Conservation (phyloP, 2,113 vertebrate species). For the Nothocercus julius region DNA sequence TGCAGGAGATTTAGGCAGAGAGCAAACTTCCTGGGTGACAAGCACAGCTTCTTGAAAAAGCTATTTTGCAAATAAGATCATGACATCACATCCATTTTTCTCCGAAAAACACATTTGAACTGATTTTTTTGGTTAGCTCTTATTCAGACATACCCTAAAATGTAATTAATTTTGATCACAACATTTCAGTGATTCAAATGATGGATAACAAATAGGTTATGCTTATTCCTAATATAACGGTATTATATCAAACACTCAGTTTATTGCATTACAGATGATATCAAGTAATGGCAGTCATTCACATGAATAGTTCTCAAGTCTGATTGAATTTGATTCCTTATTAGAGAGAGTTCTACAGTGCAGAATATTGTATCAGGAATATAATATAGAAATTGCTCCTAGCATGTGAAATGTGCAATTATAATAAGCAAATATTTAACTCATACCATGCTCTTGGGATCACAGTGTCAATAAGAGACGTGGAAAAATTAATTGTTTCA, state of each 20-base stretch:
- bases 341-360: conserved; percentile 17
- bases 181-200: not conserved
- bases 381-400: conserved; percentile 34
- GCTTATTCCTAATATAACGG: not conserved
- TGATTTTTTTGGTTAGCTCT: not conserved
- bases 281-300: conserved; percentile 25
- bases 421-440: conserved; percentile 42
- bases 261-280: conserved; percentile 41
- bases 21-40: not conserved
- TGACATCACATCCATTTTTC: not conserved
- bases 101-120: not conserved
- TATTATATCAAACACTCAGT: conserved; percentile 10
- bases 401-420: conserved; percentile 34
- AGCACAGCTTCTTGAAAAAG: not conserved
- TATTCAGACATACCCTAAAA: conserved; percentile 1
- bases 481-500: conserved; percentile 20
- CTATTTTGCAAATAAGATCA: not conserved
- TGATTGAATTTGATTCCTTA: conserved; percentile 50
- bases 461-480: not conserved
- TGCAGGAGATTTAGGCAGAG: not conserved
- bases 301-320: conserved; percentile 26
- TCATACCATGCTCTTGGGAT: not conserved
- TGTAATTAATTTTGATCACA: conserved; percentile 32
- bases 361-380: not conserved
- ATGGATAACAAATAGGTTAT: conserved; percentile 22